Evolutionary conservation across 2,888 invertebrate species (phyloP).

Genomic region (Chloroclystis v-ata): DNA sequence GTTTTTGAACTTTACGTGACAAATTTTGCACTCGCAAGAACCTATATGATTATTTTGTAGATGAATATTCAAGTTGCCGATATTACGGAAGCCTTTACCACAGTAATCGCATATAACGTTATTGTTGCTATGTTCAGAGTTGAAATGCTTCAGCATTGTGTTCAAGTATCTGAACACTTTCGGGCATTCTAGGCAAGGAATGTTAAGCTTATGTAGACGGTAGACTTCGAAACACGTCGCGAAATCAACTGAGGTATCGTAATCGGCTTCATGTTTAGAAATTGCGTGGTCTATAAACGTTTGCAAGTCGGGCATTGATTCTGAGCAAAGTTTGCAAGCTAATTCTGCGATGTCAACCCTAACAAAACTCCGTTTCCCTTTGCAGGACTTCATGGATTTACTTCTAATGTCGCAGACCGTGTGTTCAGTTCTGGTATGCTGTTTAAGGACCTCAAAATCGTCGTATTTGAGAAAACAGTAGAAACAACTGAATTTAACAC

Average conservation of each 20-base stretch:
- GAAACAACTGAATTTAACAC: slow-evolving; percentile 61
- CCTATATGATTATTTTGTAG: slow-evolving; percentile 59
- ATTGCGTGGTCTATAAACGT: slow-evolving; percentile 59
- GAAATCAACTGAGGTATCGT: slow-evolving; percentile 47
- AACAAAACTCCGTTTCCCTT: slow-evolving; percentile 58
- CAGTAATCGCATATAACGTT: slow-evolving; percentile 67
- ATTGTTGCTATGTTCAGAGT: slow-evolving; percentile 60
- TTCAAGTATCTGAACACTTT: slow-evolving; percentile 60
- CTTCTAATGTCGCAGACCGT: slow-evolving; percentile 59
- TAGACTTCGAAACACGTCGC: slow-evolving; percentile 58
- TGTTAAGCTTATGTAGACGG: slow-evolving; percentile 57
- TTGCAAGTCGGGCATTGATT: slow-evolving; percentile 44
- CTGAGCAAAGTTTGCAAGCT: slow-evolving; percentile 61
- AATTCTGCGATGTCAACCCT: slow-evolving; percentile 58
- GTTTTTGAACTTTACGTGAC: slow-evolving; percentile 59
- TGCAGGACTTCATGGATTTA: slow-evolving; percentile 59
- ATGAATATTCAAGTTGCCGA: slow-evolving; percentile 57
- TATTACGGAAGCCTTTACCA: slow-evolving; percentile 57
- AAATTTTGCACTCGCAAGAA: slow-evolving; percentile 53
- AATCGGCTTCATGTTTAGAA: slow-evolving; percentile 51
- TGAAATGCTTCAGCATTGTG: slow-evolving; percentile 58
- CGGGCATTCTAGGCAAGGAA: slow-evolving; percentile 58
- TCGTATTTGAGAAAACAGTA: slow-evolving; percentile 63
- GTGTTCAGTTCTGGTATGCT: slow-evolving; percentile 53
- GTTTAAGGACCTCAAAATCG: slow-evolving; percentile 41